These are phyloP conservation scores for Sternarchorhynchus goeldii DNA, from an alignment of 2,797 vertebrate species.

Conservation along the genomic window DNA sequence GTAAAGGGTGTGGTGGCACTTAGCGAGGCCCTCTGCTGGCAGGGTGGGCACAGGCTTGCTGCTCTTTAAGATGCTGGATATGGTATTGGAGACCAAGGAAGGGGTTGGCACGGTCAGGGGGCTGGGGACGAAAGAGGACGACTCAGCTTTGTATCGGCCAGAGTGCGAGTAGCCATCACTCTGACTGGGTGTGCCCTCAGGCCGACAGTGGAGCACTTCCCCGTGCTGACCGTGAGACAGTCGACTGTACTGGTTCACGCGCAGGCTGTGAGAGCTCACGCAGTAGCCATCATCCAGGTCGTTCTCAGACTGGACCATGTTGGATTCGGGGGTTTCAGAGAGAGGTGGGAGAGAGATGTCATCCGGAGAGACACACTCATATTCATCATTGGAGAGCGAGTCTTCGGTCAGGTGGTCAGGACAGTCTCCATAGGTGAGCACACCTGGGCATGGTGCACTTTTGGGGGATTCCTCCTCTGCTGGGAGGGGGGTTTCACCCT, in stretches of 20 bases:
- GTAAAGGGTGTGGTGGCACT: slow-evolving; percentile 69
- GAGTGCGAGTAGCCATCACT: slow-evolving; percentile 28
- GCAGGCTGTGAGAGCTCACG: slow-evolving; percentile 73
- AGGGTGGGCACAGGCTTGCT: slow-evolving; percentile 48
- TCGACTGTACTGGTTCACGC: slow-evolving; percentile 68
- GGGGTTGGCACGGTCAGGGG: slow-evolving; percentile 67
- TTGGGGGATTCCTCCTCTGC: slow-evolving; percentile 64
- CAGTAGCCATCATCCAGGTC: slow-evolving; percentile 79
- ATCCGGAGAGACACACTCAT: slow-evolving; percentile 87
- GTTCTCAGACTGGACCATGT: slow-evolving; percentile 78
- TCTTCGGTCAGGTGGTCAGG: slow-evolving; percentile 76
- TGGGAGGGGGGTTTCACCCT: slow-evolving; percentile 56
- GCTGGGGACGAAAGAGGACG: slow-evolving; percentile 69
- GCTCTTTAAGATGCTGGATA: slow-evolving; percentile 64
- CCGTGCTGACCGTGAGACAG: slow-evolving; percentile 68
- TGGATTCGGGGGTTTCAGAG: slow-evolving; percentile 88
- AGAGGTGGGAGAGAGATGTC: slow-evolving; percentile 91
- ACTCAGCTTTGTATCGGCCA: slow-evolving; percentile 70
- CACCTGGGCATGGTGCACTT: slow-evolving; percentile 59
- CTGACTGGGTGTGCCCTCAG: slow-evolving; percentile 65
- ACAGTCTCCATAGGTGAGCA: slow-evolving; percentile 63
- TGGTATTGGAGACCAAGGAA: slow-evolving; percentile 63
- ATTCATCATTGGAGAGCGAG: slow-evolving; percentile 81
- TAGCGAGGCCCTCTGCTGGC: slow-evolving; percentile 55
- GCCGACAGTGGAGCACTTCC: slow-evolving; percentile 51